phyloP scores from a whole-genome alignment of 2,113 vertebrate genomes.

The Indicator indicator region DNA sequence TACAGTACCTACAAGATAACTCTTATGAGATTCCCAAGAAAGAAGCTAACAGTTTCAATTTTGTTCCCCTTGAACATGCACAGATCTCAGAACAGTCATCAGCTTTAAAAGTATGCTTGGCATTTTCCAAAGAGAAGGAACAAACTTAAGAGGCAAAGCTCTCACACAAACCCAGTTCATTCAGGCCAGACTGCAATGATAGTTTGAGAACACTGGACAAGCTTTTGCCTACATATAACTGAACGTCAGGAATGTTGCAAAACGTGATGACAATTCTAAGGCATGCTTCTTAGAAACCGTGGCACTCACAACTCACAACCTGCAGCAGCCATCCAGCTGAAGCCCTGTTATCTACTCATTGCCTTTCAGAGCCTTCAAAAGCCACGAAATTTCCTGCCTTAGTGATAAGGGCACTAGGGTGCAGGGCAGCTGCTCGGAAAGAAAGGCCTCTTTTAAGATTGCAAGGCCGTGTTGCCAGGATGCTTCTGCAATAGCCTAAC shows the following conservation, averaged over 20 bases:
- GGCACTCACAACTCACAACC: not conserved
- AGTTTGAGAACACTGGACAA: not conserved
- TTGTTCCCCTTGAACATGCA: not conserved
- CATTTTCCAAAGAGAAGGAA: not conserved
- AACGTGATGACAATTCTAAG: not conserved
- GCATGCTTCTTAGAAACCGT: not conserved
- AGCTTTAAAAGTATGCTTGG: not conserved
- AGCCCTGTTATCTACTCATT: not conserved
- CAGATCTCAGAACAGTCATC: not conserved
- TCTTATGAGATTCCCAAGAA: not conserved
- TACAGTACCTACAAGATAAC: not conserved
- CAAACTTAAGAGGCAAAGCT: not conserved
- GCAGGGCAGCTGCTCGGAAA: not conserved
- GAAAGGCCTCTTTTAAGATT: not conserved
- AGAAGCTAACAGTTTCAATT: not conserved
- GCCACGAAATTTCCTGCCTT: not conserved
- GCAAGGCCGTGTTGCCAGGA: not conserved
- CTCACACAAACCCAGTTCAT: not conserved
- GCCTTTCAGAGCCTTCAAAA: not conserved
- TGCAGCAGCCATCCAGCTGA: not conserved
- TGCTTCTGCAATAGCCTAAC: not conserved
- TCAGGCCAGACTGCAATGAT: not conserved
- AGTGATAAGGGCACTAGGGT: not conserved
- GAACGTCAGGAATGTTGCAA: not conserved
- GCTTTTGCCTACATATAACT: not conserved